A percentile compares a stretch with the other conserved stretches of the same genome.
Conservation (phyloP, 2,113 vertebrate species). For the Solea senegalensis region DNA sequence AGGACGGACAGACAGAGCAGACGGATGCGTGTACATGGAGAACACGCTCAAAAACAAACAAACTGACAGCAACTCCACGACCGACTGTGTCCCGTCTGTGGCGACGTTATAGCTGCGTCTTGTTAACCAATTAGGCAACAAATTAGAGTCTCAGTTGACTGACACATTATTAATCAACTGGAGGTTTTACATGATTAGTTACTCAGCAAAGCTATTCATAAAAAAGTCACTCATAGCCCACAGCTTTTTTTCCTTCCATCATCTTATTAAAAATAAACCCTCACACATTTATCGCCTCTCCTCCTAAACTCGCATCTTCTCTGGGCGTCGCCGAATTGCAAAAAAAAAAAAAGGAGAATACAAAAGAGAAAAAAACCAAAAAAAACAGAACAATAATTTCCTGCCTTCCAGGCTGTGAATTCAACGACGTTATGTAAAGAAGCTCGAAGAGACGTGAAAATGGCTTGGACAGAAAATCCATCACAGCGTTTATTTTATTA, state of each 20-base stretch:
- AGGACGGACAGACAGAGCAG: constrained; percentile 5
- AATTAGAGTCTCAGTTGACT: constrained; percentile 49
- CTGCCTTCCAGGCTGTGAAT: background rate
- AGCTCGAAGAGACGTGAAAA: constrained; percentile 1
- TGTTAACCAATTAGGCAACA: constrained; percentile 58
- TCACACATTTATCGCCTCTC: constrained; percentile 3
- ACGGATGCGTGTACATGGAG: constrained; percentile 16
- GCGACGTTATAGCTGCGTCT: constrained; percentile 1
- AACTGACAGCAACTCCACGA: constrained; percentile 17
- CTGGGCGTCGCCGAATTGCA: background rate
- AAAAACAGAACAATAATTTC: background rate
- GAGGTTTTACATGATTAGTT: constrained; percentile 46
- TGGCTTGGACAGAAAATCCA: constrained; percentile 8
- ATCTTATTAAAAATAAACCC: constrained; percentile 24
- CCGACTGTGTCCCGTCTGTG: background rate
- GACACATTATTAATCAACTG: constrained; percentile 40
- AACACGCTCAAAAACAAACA: constrained; percentile 12
- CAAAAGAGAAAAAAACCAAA: background rate
- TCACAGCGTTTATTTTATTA: background rate
- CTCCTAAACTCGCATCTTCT: background rate
- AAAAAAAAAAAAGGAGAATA: background rate
- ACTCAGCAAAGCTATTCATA: constrained; percentile 40
- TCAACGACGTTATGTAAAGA: constrained; percentile 1
- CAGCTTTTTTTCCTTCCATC: constrained; percentile 37
- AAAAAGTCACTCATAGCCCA: constrained; percentile 23